A percentile compares a stretch with the other conserved stretches of the same genome.
These are phyloP conservation scores for Papilio gigon DNA, from an alignment of 2,888 invertebrate genomes.

Conservation along the genomic window DNA sequence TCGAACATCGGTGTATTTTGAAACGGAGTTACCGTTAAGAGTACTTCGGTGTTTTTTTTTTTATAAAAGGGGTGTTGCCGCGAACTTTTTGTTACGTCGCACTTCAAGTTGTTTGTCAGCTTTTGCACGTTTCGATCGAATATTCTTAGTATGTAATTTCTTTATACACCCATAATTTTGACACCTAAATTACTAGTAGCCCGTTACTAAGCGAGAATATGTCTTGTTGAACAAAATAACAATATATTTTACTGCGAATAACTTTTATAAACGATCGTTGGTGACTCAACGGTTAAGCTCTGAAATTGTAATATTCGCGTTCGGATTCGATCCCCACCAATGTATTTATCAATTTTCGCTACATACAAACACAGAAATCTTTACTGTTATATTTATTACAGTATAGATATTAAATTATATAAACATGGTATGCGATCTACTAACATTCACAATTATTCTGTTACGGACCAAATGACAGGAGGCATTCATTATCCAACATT, in stretches of 20 bases:
- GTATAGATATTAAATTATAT: neutral
- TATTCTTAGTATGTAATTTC: slow-evolving; percentile 25
- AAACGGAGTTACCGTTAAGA: slow-evolving; percentile 38
- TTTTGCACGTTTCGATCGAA: slow-evolving; percentile 26
- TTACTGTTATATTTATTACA: no score
- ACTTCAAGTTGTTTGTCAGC: slow-evolving; percentile 39
- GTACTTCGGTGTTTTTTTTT: slow-evolving; percentile 33
- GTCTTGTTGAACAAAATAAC: slow-evolving; percentile 16
- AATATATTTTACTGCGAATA: neutral
- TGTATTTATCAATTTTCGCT: no score
- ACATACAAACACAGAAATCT: no score
- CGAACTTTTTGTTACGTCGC: slow-evolving; percentile 26
- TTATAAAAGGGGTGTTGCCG: slow-evolving; percentile 38
- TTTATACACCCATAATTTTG: slow-evolving; percentile 18
- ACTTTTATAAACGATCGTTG: no score
- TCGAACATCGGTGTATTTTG: slow-evolving; percentile 38
- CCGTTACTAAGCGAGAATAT: neutral
- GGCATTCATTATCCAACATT: slow-evolving; percentile 50
- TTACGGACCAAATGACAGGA: slow-evolving; percentile 42
- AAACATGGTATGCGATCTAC: neutral
- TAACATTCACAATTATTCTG: slow-evolving; percentile 20
- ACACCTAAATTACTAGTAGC: slow-evolving; percentile 22
- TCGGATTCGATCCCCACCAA: no score
- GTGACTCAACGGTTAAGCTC: no score
- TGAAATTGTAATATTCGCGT: no score